Conservation (phyloP, 2,888 invertebrate genomes). For the Lasioglossum morio region DNA sequence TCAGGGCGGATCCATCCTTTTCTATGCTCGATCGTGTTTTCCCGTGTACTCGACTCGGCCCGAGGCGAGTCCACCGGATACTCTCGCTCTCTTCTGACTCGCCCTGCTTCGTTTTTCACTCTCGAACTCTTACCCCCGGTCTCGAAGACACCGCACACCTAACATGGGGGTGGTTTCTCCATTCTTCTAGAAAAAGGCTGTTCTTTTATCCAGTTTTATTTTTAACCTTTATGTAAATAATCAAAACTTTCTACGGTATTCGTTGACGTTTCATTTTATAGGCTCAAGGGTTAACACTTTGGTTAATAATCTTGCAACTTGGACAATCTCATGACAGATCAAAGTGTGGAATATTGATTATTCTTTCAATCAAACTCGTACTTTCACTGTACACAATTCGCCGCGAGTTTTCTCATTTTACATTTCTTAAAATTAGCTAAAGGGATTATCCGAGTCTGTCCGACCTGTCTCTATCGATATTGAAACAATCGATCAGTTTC, state of each 20-base stretch:
- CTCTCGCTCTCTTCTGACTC: background rate
- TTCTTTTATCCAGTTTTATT: background rate
- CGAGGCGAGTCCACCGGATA: slow-evolving; percentile 9
- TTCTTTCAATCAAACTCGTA: background rate
- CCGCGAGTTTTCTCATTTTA: background rate
- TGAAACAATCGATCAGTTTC: background rate
- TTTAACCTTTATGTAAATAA: background rate
- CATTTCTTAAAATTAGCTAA: background rate
- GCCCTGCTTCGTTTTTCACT: background rate
- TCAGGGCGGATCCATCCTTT: slow-evolving; percentile 69
- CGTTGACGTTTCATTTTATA: background rate
- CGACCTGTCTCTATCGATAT: background rate
- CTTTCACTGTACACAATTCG: background rate
- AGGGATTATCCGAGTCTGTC: background rate
- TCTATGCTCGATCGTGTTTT: slow-evolving; percentile 61
- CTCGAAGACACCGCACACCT: background rate
- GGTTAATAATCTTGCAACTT: background rate
- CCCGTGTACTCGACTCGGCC: slow-evolving; percentile 31
- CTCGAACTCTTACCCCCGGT: slow-evolving; percentile 10
- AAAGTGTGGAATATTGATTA: background rate
- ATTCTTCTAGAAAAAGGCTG: background rate
- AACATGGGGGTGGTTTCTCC: background rate
- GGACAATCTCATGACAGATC: background rate
- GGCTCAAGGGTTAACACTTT: background rate
- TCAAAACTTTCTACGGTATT: background rate